Conservation (phyloP, 2,113 vertebrate species). For the Lota lota region DNA sequence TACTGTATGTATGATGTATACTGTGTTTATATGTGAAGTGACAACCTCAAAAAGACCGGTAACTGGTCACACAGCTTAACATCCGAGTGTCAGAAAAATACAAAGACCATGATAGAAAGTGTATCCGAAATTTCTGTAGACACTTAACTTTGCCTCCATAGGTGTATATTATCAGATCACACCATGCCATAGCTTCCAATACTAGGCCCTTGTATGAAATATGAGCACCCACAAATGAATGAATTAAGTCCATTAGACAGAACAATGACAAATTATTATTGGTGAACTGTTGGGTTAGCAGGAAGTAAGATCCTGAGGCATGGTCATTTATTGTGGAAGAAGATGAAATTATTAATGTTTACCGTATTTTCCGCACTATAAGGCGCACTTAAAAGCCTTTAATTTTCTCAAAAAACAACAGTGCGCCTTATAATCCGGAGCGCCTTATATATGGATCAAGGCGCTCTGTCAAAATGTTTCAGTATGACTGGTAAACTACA, state of each 20-base stretch:
- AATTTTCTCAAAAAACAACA: too few relatives aligned
- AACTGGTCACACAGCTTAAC: too few relatives aligned
- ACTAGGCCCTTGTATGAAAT: conserved; percentile 25
- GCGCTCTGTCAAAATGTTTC: too few relatives aligned
- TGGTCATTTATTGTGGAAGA: conserved; percentile 14
- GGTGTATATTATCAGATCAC: neutral
- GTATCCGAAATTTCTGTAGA: too few relatives aligned
- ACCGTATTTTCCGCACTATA: too few relatives aligned
- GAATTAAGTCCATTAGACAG: neutral
- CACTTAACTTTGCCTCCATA: too few relatives aligned
- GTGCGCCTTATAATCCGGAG: too few relatives aligned
- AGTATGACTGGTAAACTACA: too few relatives aligned
- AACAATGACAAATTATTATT: neutral
- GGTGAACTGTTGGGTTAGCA: neutral
- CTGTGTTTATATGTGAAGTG: neutral
- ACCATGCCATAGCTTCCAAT: neutral
- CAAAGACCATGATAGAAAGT: neutral
- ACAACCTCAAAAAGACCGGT: conserved; percentile 2
- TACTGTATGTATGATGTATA: conserved; percentile 17
- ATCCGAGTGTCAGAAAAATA: too few relatives aligned
- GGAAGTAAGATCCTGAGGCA: conserved; percentile 7
- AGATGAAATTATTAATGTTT: conserved; percentile 14
- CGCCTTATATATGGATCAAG: too few relatives aligned
- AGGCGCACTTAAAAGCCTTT: too few relatives aligned
- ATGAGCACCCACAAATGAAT: conserved; percentile 26